Evolutionary conservation across 2,797 vertebrate genomes (phyloP).

Genomic region (Eurystomus glaucurus): DNA sequence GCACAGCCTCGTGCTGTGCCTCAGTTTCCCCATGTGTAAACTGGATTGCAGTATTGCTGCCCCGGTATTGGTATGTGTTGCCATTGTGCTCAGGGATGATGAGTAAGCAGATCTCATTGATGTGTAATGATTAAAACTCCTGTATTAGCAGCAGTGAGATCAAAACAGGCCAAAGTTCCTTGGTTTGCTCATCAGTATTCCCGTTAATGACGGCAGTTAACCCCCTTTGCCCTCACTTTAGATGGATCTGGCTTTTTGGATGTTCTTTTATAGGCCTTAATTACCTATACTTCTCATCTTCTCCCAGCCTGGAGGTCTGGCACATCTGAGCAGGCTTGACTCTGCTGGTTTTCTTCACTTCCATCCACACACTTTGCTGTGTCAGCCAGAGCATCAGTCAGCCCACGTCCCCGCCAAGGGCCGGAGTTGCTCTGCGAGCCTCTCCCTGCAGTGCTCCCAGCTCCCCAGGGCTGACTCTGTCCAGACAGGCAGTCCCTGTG

Average conservation of each 20-base stretch:
- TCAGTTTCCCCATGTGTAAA: neutral
- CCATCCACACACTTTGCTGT: neutral
- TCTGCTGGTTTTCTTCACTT: neutral
- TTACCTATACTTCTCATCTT: neutral
- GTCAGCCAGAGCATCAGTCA: neutral
- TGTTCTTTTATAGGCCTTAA: neutral
- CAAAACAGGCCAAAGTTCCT: neutral
- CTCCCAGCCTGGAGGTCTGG: neutral
- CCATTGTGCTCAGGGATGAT: neutral
- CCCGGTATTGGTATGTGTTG: neutral
- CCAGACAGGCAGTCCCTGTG: neutral
- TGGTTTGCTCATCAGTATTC: neutral
- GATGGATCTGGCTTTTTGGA: neutral
- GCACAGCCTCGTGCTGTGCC: neutral
- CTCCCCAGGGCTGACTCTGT: neutral
- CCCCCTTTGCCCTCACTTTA: neutral
- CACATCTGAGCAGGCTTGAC: neutral
- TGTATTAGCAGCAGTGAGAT: neutral
- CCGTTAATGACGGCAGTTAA: neutral
- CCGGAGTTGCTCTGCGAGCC: neutral
- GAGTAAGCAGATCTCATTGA: neutral
- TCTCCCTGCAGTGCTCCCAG: neutral
- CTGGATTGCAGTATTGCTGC: rapidly evolving
- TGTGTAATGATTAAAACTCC: neutral
- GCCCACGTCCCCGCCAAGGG: neutral